Evolutionary conservation across 2,888 invertebrate species (phyloP).

Genomic region (Drosophila barbarae): DNA sequence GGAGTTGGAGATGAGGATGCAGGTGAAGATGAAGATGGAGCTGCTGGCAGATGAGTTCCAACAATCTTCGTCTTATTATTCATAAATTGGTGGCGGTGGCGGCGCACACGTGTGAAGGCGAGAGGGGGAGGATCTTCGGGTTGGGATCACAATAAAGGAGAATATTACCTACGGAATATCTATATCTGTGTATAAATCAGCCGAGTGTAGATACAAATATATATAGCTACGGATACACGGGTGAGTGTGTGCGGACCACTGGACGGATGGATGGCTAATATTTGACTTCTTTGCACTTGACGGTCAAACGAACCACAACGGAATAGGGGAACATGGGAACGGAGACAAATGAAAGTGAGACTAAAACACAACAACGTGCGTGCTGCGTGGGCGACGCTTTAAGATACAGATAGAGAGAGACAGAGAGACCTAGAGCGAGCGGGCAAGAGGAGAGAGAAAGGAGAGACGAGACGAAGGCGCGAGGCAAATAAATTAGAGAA

Average conservation of each 20-base stretch:
- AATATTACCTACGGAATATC: conserved; percentile 16
- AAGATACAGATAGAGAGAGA: neutral
- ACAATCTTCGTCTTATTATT: conserved; percentile 3
- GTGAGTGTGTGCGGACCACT: neutral
- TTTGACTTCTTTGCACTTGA: conserved; percentile 38
- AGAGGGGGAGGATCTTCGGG: conserved; percentile 1
- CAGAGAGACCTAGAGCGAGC: neutral
- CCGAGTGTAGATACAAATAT: conserved; percentile 18
- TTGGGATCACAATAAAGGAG: conserved; percentile 5
- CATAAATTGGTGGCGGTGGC: conserved; percentile 5
- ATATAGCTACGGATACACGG: conserved; percentile 1
- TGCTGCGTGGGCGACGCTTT: conserved; percentile 29
- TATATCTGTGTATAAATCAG: neutral
- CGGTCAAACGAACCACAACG: conserved; percentile 14
- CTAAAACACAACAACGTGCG: conserved; percentile 23
- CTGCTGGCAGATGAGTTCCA: conserved; percentile 8
- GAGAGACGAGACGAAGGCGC: neutral
- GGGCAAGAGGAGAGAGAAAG: neutral
- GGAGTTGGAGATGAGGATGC: neutral
- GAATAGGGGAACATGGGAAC: conserved; percentile 2
- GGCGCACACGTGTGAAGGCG: conserved; percentile 6
- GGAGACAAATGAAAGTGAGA: conserved; percentile 33
- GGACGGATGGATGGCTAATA: conserved; percentile 17
- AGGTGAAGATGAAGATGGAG: conserved; percentile 17
- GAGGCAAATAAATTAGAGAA: neutral